A percentile compares a stretch with the other conserved stretches of the same genome.
Evolutionary conservation across 2,888 invertebrate genomes (phyloP).

Genomic region (Schrankia costaestrigalis): DNA sequence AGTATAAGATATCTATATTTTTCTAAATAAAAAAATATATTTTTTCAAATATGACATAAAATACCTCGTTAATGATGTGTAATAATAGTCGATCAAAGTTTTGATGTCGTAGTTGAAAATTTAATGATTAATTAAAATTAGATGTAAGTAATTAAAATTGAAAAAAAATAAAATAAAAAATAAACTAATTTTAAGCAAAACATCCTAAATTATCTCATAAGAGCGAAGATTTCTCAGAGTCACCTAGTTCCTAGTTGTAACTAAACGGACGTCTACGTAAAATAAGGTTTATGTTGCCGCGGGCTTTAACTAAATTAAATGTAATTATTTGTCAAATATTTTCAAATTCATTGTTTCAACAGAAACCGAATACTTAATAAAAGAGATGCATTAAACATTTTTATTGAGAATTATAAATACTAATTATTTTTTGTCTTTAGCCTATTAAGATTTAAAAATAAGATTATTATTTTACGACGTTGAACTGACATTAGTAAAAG

Average conservation of each 20-base stretch:
- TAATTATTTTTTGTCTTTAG: no score
- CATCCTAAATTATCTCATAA: background rate
- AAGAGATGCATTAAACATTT: no score
- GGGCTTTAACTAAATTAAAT: no score
- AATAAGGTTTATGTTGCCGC: no score
- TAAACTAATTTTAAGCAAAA: conserved; percentile 2
- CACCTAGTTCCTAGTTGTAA: conserved; percentile 43
- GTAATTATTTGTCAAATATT: no score
- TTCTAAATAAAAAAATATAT: conserved; percentile 24
- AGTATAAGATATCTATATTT: conserved; percentile 23
- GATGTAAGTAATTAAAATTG: background rate
- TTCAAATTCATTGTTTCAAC: no score
- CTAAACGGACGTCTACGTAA: conserved; percentile 7
- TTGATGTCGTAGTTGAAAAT: no score
- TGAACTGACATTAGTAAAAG: no score
- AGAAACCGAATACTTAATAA: no score
- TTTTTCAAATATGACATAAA: conserved; percentile 18
- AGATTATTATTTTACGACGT: no score
- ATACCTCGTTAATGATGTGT: conserved; percentile 10
- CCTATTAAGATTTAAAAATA: no score
- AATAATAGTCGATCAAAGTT: background rate
- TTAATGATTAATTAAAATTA: background rate
- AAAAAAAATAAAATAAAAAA: background rate
- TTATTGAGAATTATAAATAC: no score
- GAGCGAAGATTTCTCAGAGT: conserved; percentile 33